Evolutionary conservation across 2,113 vertebrate genomes (phyloP).

Genomic region (Cynoglossus semilaevis): DNA sequence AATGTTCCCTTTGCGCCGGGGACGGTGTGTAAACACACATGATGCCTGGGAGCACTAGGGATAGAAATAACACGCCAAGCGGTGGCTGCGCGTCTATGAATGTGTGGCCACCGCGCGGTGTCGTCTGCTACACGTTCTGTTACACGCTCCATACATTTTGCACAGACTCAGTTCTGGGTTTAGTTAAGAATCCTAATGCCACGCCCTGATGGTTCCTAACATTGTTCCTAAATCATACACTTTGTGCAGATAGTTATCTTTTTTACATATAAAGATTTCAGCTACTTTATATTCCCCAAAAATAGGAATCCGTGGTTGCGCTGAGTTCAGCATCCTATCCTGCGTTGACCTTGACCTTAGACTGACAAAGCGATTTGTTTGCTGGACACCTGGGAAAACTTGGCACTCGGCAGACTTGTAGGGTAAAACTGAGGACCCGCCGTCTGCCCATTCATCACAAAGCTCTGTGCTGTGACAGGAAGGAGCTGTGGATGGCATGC

Average conservation of each 20-base stretch:
- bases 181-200: too few species aligned
- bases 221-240: too few species aligned
- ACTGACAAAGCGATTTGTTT: slow-evolving; percentile 42
- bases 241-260: too few species aligned
- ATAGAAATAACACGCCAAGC: slow-evolving; percentile 64
- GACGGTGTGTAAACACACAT: slow-evolving; percentile 38
- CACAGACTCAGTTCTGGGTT: slow-evolving; percentile 39
- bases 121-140: slow-evolving; percentile 23
- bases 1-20: slow-evolving; percentile 33
- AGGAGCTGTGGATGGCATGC: slow-evolving; percentile 42
- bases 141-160: slow-evolving; percentile 1
- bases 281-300: too few species aligned
- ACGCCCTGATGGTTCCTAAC: too few species aligned
- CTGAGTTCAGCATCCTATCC: neutral
- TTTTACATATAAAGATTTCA: too few species aligned
- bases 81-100: slow-evolving; percentile 29
- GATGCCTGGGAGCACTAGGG: slow-evolving; percentile 30
- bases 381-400: slow-evolving; percentile 29
- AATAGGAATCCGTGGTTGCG: too few species aligned
- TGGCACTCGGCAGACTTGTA: slow-evolving; percentile 15
- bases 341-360: slow-evolving; percentile 42
- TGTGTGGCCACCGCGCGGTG: slow-evolving; percentile 19
- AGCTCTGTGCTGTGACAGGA: slow-evolving; percentile 45
- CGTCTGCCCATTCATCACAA: slow-evolving; percentile 48
- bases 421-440: slow-evolving; percentile 16